Evolutionary conservation across 2,113 vertebrate species (phyloP), one percentile per base, ranked within the genome.

Genomic region (Carlito syrichta): DNA sequence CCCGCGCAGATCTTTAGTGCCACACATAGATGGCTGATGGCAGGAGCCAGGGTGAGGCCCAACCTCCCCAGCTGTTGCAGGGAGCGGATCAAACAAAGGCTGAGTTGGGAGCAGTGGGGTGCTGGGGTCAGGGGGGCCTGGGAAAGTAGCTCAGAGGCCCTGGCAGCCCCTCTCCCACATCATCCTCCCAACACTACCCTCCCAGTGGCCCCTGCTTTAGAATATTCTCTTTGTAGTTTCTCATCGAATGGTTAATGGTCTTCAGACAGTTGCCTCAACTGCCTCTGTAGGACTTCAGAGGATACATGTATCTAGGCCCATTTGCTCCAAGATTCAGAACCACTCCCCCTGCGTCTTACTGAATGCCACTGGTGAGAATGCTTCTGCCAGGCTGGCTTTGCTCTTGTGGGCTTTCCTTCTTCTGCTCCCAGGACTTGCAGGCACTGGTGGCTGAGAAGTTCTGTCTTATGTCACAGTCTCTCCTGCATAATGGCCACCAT

Each of bases 11-110:
- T 97, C 97, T 96, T 98, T 93, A 97, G 97, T 95, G 96, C 83
- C 96, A 95, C 79, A 79, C 58, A n/a, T 97, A 81, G 93, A 97
- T 95, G 97, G 95, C 95, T 92, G 97, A 96, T 97, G 97, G 97
- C 97, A 96, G 96, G 91, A 97, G 94, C 96, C 69, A 74, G 96
- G 95, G 73, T 2, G 43, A 96, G n/a, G 89, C 97, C 86, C 86
- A 58, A 89, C 97, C 96, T 91, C 43, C 95, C 95, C 96, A 97
- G 97, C 96, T 97, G 97, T 95, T 92, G 0, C 89, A 81, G 89
- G 71, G 86, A 94, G 95, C 92, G 48, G 86, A 71, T 73, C 79
- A 81, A 69, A 97, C 96, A 97, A 98, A 95, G 84, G 86, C 91
- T 38, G 76, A 91, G 88, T 20, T 12, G 8, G 92, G 27, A 58